These are phyloP conservation scores for Halcyon leucocephala DNA, from an alignment of 2,797 vertebrate species.

Conservation along the genomic window DNA sequence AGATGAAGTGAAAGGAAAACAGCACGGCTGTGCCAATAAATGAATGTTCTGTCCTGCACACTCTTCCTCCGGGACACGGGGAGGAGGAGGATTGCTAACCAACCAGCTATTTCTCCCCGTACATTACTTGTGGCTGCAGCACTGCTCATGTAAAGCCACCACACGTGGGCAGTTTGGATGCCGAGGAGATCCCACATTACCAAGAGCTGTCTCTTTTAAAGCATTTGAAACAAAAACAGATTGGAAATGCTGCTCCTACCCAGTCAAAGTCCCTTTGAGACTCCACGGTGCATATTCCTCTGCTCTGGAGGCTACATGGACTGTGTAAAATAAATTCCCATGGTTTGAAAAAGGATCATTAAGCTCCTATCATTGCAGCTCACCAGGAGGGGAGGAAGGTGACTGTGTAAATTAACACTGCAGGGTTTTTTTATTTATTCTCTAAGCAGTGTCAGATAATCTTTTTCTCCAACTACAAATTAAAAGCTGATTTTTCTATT, in stretches of 20 bases:
- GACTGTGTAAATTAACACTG: neutral
- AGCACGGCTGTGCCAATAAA: neutral
- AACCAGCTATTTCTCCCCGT: constrained; percentile 7
- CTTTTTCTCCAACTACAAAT: neutral
- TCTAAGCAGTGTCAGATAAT: neutral
- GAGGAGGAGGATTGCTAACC: neutral
- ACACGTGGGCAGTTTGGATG: neutral
- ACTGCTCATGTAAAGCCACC: neutral
- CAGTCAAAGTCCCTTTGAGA: neutral
- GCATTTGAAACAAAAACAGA: neutral
- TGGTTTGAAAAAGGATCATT: neutral
- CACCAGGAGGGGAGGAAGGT: neutral
- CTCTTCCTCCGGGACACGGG: neutral
- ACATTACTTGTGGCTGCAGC: neutral
- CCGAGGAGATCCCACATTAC: neutral
- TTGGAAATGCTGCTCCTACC: neutral
- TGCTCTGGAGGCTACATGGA: neutral
- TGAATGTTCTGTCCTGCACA: neutral
- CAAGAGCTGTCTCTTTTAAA: neutral
- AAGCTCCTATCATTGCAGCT: neutral
- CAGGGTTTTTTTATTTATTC: neutral
- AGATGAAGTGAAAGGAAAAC: neutral
- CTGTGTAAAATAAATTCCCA: neutral
- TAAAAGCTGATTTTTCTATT: constrained; percentile 7
- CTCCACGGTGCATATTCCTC: neutral